These are phyloP conservation scores for Apis cerana DNA, from an alignment of 1,140 invertebrate genomes.

Conservation along the genomic window DNA sequence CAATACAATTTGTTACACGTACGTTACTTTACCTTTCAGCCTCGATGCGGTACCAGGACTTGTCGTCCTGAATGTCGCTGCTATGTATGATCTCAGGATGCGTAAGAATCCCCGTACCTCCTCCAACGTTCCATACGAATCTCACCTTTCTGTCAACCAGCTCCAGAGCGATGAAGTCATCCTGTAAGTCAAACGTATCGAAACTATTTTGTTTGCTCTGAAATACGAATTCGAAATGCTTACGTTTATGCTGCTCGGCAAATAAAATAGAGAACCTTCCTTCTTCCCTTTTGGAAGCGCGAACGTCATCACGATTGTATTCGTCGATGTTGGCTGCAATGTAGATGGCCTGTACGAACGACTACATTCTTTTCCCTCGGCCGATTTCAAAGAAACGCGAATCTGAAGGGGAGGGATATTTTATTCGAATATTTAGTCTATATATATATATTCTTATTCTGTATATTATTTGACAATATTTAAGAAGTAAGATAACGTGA, in stretches of 20 bases:
- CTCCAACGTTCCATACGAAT: constrained; percentile 90
- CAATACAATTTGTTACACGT: too few species aligned
- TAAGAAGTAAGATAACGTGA: not conserved
- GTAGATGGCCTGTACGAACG: constrained; percentile 86
- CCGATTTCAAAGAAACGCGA: constrained; percentile 88
- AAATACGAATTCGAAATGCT: too few species aligned
- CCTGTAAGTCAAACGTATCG: constrained; percentile 55
- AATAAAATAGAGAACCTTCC: constrained; percentile 86
- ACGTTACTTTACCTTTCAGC: constrained; percentile 82
- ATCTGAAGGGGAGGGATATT: constrained; percentile 83
- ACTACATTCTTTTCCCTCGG: constrained; percentile 84
- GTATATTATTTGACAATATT: too few species aligned
- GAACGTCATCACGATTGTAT: constrained; percentile 86
- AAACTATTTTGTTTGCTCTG: not conserved
- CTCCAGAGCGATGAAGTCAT: constrained; percentile 91
- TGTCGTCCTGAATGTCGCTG: constrained; percentile 83
- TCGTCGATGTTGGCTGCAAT: constrained; percentile 86
- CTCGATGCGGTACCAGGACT: constrained; percentile 88
- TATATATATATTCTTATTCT: not conserved
- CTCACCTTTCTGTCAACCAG: constrained; percentile 88
- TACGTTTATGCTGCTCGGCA: constrained; percentile 84
- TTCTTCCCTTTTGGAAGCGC: constrained; percentile 83
- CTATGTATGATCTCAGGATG: constrained; percentile 84
- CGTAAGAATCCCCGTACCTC: constrained; percentile 84
- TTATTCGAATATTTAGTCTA: not conserved